phyloP scores from a whole-genome alignment of 2,797 vertebrate genomes.

The Melanotaenia trifasciata region DNA sequence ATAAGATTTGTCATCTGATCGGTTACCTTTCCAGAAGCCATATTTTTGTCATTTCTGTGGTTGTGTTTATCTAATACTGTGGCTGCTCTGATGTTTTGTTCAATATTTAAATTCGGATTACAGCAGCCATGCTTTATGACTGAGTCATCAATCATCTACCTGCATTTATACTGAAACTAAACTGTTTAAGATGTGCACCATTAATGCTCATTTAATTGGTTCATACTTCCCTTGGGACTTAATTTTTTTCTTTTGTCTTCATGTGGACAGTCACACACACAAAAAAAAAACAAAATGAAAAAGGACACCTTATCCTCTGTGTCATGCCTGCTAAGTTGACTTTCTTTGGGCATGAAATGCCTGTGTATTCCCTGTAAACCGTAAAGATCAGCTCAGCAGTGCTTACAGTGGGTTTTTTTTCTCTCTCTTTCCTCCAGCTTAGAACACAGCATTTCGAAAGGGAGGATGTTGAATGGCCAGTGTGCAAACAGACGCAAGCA shows the following conservation, averaged over 20 bases:
- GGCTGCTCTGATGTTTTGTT: neutral
- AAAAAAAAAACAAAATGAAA: slow-evolving; percentile 32
- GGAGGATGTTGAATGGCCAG: slow-evolving; percentile 75
- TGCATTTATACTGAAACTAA: slow-evolving; percentile 31
- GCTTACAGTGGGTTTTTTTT: slow-evolving; percentile 50
- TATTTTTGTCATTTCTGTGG: slow-evolving; percentile 25
- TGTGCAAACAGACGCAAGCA: slow-evolving; percentile 75
- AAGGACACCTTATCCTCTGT: slow-evolving; percentile 63
- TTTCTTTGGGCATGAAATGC: slow-evolving; percentile 68
- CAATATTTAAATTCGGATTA: slow-evolving; percentile 14
- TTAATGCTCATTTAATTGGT: slow-evolving; percentile 28
- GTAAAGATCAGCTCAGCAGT: slow-evolving; percentile 74
- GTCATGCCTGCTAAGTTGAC: slow-evolving; percentile 70
- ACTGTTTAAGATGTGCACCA: slow-evolving; percentile 30
- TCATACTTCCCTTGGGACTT: slow-evolving; percentile 15
- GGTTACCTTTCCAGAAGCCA: slow-evolving; percentile 42
- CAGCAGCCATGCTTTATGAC: slow-evolving; percentile 9
- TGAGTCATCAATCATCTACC: neutral
- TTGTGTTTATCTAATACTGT: neutral
- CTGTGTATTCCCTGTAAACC: slow-evolving; percentile 72
- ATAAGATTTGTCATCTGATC: slow-evolving; percentile 32
- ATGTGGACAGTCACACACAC: slow-evolving; percentile 18
- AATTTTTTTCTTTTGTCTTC: slow-evolving; percentile 28
- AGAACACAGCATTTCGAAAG: slow-evolving; percentile 65
- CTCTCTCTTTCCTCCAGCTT: slow-evolving; percentile 59